Evolutionary conservation across 2,888 invertebrate species (phyloP).

Genomic region (Pammene fasciana): DNA sequence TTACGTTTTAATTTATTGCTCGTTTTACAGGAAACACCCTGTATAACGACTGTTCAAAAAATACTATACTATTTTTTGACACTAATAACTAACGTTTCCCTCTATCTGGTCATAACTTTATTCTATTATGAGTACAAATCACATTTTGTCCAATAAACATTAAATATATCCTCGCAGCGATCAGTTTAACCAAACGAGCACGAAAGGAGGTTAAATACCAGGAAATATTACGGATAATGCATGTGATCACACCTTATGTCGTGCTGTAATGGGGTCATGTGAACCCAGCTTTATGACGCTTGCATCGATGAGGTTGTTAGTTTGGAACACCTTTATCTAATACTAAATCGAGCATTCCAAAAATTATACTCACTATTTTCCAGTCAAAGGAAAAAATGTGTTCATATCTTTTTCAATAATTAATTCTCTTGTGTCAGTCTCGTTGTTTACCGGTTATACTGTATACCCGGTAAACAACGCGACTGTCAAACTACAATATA

Average conservation of each 20-base stretch:
- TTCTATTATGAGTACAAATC: background rate
- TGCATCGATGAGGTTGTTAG: slow-evolving; percentile 24
- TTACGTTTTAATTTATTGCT: too few relatives aligned
- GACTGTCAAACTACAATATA: too few relatives aligned
- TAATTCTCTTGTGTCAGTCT: too few relatives aligned
- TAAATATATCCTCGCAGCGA: slow-evolving; percentile 31
- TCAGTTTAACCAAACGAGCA: slow-evolving; percentile 43
- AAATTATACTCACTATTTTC: background rate
- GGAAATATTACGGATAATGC: slow-evolving; percentile 55
- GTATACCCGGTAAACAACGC: too few relatives aligned
- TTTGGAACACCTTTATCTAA: background rate
- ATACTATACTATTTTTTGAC: too few relatives aligned
- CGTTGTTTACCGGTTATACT: too few relatives aligned
- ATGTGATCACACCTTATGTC: slow-evolving; percentile 49
- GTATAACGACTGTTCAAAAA: too few relatives aligned
- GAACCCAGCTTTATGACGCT: slow-evolving; percentile 37
- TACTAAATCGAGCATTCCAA: background rate
- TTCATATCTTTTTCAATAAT: too few relatives aligned
- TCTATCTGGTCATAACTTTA: too few relatives aligned
- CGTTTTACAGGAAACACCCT: too few relatives aligned
- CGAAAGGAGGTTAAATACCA: slow-evolving; percentile 59
- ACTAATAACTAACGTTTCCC: too few relatives aligned
- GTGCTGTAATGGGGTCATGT: slow-evolving; percentile 41
- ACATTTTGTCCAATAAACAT: slow-evolving; percentile 6
- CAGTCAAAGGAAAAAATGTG: background rate